Conservation (phyloP, 1,140 invertebrate genomes). For the Drosophila lacteicornis region DNA sequence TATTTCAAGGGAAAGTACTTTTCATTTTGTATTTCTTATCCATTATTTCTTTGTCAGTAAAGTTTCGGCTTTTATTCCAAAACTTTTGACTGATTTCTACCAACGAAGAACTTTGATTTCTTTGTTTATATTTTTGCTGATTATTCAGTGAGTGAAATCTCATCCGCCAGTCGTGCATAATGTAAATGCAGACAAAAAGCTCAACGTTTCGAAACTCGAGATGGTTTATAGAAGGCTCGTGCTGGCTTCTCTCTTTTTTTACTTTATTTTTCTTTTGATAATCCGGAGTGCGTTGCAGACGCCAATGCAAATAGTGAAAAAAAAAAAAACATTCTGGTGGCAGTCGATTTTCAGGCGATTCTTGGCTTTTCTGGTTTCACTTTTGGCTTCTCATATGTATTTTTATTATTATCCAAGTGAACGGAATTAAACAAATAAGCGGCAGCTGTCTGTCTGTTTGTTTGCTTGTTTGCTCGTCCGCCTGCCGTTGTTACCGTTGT, state of each 20-base stretch:
- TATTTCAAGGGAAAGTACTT: too few relatives aligned
- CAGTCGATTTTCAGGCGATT: conserved; percentile 13
- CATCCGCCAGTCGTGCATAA: too few relatives aligned
- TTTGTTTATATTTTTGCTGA: too few relatives aligned
- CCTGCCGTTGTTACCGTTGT: conserved; percentile 12
- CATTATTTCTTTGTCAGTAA: too few relatives aligned
- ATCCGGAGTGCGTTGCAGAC: conserved; percentile 6
- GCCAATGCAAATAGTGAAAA: conserved; percentile 17
- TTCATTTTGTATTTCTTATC: too few relatives aligned
- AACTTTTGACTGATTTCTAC: too few relatives aligned
- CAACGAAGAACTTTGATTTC: too few relatives aligned
- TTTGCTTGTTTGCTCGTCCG: conserved; percentile 17
- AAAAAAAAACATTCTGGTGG: conserved; percentile 14
- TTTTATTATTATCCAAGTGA: conserved; percentile 33
- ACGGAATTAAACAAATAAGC: conserved; percentile 55
- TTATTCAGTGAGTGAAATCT: background rate
- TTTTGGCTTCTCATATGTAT: conserved; percentile 8
- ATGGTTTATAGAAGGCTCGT: conserved; percentile 5
- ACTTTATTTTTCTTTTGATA: conserved; percentile 2
- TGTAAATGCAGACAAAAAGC: too few relatives aligned
- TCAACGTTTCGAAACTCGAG: background rate
- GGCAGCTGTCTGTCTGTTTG: conserved; percentile 57
- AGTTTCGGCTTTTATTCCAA: too few relatives aligned
- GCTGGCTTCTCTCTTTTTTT: background rate
- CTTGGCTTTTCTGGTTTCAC: background rate